These are phyloP conservation scores for Phymastichus coffea DNA, from an alignment of 1,140 invertebrate genomes.

Conservation along the genomic window DNA sequence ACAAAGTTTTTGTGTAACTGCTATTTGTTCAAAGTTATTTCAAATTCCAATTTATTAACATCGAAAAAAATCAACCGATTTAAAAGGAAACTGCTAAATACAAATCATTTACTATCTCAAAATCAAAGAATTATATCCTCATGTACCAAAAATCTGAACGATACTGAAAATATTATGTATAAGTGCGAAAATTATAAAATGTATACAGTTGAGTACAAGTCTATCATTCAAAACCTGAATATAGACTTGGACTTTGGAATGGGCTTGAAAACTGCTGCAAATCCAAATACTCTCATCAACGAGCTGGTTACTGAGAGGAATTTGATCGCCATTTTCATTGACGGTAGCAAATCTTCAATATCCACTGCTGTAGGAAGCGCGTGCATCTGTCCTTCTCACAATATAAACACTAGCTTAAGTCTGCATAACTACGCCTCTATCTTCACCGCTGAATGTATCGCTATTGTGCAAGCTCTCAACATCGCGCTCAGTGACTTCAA, in stretches of 20 bases:
- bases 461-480: too few species aligned
- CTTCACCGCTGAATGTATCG: background rate
- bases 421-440: background rate
- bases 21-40: background rate
- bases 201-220: background rate
- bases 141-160: too few species aligned
- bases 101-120: background rate
- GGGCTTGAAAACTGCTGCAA: background rate
- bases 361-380: background rate
- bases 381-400: background rate
- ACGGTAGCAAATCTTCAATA: background rate
- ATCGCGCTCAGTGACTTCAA: too few species aligned
- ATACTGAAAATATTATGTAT: too few species aligned
- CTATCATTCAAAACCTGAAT: background rate
- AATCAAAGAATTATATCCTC: background rate
- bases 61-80: background rate
- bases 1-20: background rate
- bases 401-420: background rate
- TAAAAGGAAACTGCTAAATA: background rate
- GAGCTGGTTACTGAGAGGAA: background rate
- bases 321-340: background rate
- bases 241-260: background rate
- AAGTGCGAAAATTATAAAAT: background rate
- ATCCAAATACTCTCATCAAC: background rate
- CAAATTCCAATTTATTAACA: background rate